These are phyloP conservation scores for Taxidea taxus DNA, from an alignment of 2,113 vertebrate species.

Conservation along the genomic window DNA sequence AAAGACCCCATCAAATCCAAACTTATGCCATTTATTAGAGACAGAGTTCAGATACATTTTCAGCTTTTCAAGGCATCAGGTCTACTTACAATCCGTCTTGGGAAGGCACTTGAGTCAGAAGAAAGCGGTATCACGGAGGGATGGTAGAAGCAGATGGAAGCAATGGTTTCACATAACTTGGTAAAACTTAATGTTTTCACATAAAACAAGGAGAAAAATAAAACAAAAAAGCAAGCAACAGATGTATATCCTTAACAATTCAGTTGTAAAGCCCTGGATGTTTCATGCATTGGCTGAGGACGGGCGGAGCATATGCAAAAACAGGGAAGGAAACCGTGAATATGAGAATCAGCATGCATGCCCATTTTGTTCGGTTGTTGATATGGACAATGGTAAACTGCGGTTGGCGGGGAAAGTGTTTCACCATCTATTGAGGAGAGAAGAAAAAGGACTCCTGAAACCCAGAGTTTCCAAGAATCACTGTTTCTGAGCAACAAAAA, in stretches of 20 bases:
- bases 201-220: neutral
- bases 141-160: neutral
- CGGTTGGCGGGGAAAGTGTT: neutral
- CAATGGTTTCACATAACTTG: neutral
- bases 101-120: neutral
- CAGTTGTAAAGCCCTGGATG: neutral
- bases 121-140: neutral
- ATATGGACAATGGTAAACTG: too few species aligned
- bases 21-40: neutral
- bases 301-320: rapidly evolving
- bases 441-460: neutral
- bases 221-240: neutral
- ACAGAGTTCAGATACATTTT: neutral
- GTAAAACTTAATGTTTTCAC: neutral
- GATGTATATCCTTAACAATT: neutral
- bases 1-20: neutral
- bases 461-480: neutral
- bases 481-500: neutral
- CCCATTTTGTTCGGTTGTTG: neutral
- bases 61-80: neutral
- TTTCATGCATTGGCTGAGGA: too few species aligned
- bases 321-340: too few species aligned
- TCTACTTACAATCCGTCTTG: neutral
- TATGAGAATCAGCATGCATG: rapidly evolving
- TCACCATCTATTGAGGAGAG: neutral